Evolutionary conservation across 2,797 vertebrate genomes (phyloP).

Genomic region (Tapera naevia): DNA sequence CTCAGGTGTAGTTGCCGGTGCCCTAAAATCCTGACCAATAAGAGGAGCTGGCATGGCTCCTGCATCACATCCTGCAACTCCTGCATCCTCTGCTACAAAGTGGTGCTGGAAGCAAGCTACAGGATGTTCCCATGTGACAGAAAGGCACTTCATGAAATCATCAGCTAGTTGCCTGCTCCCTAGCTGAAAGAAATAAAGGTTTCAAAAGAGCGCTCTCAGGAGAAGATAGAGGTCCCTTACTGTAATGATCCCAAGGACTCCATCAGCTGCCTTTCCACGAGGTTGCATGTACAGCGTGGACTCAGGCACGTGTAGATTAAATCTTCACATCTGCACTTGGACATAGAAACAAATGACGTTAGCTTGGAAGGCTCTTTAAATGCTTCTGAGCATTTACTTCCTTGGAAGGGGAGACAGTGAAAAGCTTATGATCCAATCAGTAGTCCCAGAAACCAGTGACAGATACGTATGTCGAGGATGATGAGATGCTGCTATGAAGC

Average conservation of each 20-base stretch:
- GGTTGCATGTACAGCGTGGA: neutral
- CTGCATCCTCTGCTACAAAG: neutral
- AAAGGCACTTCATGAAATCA: neutral
- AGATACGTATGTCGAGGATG: neutral
- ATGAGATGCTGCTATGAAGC: neutral
- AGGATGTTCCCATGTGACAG: neutral
- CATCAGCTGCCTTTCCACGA: neutral
- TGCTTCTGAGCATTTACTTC: neutral
- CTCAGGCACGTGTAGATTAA: neutral
- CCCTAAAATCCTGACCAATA: accelerated
- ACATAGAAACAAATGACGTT: neutral
- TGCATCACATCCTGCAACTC: neutral
- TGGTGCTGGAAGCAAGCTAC: neutral
- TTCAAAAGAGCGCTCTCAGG: neutral
- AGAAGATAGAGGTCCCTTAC: neutral
- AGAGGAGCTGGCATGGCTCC: neutral
- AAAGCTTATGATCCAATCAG: neutral
- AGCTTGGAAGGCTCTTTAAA: neutral
- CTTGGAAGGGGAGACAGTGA: neutral
- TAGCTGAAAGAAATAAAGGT: neutral
- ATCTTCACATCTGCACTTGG: neutral
- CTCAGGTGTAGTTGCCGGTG: neutral
- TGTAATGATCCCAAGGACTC: neutral
- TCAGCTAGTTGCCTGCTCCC: neutral
- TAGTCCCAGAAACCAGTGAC: neutral